Conservation (phyloP, 2,888 invertebrate species). For the Limenitis arthemis region DNA sequence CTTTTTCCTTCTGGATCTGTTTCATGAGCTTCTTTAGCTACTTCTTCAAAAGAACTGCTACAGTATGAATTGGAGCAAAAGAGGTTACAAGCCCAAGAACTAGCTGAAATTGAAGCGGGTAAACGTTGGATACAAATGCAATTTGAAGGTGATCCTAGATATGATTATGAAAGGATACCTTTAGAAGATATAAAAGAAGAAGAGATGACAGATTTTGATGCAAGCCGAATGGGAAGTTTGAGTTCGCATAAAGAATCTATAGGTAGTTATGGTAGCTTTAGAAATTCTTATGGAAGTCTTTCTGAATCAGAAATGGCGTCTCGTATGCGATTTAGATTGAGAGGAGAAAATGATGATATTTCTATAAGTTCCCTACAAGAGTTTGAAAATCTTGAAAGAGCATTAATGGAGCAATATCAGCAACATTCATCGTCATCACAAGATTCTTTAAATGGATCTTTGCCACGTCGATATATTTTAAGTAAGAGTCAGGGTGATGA, state of each 20-base stretch:
- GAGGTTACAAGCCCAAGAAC: conserved; percentile 60
- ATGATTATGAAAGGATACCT: conserved; percentile 87
- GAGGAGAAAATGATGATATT: conserved; percentile 92
- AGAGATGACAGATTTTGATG: conserved; percentile 90
- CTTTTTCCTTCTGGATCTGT: conserved; percentile 88
- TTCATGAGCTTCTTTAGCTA: conserved; percentile 89
- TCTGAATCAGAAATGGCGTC: conserved; percentile 92
- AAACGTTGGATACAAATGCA: conserved; percentile 94
- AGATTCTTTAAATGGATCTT: conserved; percentile 88
- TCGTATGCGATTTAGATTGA: conserved; percentile 86
- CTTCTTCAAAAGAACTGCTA: conserved; percentile 89
- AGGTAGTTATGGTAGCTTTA: conserved; percentile 85
- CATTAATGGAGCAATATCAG: conserved; percentile 85
- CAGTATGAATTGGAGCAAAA: conserved; percentile 80
- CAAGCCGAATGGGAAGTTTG: conserved; percentile 81
- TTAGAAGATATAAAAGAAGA: conserved; percentile 95
- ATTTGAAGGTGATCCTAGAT: conserved; percentile 81
- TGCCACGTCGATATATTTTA: conserved; percentile 79
- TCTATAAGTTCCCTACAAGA: conserved; percentile 95
- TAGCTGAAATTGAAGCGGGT: conserved; percentile 77
- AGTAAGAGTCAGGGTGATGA: conserved; percentile 88
- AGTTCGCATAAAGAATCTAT: conserved; percentile 85
- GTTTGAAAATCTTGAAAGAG: conserved; percentile 92
- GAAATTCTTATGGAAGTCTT: conserved; percentile 92
- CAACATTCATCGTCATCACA: conserved; percentile 85